phyloP scores from a whole-genome alignment of 2,888 invertebrate genomes.

The Monochamus alternatus region DNA sequence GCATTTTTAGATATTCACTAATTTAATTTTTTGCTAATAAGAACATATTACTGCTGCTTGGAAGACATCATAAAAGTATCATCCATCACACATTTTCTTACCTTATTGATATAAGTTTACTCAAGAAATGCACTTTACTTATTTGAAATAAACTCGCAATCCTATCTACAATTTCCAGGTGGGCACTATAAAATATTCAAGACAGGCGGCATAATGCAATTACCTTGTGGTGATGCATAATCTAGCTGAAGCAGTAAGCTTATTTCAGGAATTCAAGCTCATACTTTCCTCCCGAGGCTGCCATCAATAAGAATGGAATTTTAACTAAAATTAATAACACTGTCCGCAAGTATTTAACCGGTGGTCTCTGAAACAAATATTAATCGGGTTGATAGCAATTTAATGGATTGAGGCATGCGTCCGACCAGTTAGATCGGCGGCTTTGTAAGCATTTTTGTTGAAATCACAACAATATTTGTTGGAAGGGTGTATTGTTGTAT shows the following conservation, averaged over 20 bases:
- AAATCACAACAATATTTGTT: slow-evolving; percentile 56
- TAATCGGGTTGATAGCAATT: slow-evolving; percentile 63
- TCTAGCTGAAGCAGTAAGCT: slow-evolving; percentile 21
- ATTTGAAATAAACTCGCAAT: not conserved
- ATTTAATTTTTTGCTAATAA: no score
- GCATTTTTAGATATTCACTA: no score
- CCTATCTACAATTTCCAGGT: slow-evolving; percentile 1
- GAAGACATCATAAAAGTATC: no score
- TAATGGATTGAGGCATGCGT: slow-evolving; percentile 64
- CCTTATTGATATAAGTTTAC: not conserved
- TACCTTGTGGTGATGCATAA: slow-evolving; percentile 27
- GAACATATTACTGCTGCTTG: no score
- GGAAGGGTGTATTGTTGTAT: slow-evolving; percentile 18
- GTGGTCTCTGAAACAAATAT: slow-evolving; percentile 66
- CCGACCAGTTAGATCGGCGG: slow-evolving; percentile 60
- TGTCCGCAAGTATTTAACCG: slow-evolving; percentile 63
- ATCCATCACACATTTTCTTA: no score
- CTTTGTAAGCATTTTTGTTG: slow-evolving; percentile 62
- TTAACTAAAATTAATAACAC: slow-evolving; percentile 68
- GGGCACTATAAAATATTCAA: slow-evolving; percentile 17
- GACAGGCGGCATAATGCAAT: slow-evolving; percentile 33
- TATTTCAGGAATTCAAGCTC: slow-evolving; percentile 60
- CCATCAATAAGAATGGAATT: slow-evolving; percentile 65
- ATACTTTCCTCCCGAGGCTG: slow-evolving; percentile 58
- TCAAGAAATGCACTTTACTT: not conserved